Conservation (phyloP, 23 tunicate genomes). For the Pegea sp. region DNA sequence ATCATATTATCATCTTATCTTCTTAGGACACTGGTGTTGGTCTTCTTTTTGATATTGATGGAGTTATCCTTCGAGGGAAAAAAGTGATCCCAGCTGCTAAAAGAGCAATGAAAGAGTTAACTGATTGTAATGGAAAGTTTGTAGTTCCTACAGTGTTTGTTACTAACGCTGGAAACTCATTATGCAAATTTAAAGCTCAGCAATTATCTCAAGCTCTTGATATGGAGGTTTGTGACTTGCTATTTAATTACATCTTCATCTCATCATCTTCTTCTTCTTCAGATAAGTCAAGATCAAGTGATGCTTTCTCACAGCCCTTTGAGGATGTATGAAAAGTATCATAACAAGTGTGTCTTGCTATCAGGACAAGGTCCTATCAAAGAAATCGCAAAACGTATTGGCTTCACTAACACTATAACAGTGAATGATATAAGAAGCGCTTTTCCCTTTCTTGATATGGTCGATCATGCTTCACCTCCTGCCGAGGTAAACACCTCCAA, state of each 20-base stretch:
- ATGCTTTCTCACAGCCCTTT: constrained; percentile 65
- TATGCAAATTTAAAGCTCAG: constrained; percentile 33
- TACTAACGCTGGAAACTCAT: constrained; percentile 56
- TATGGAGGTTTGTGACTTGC: constrained; percentile 17
- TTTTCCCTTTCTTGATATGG: constrained; percentile 58
- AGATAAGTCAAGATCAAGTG: constrained; percentile 48
- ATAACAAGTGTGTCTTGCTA: constrained; percentile 35
- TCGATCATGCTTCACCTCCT: constrained; percentile 28
- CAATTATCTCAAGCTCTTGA: constrained; percentile 22
- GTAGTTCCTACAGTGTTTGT: constrained; percentile 53
- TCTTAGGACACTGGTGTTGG: constrained; percentile 51
- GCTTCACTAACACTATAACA: constrained; percentile 68
- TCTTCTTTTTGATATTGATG: constrained; percentile 52
- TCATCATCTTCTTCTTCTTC: background rate
- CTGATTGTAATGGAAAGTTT: constrained; percentile 23
- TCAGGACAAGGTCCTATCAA: constrained; percentile 67
- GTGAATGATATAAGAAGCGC: constrained; percentile 26
- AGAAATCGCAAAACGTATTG: constrained; percentile 38
- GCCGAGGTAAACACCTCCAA: constrained; percentile 13
- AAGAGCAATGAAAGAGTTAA: constrained; percentile 13
- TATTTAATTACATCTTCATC: background rate
- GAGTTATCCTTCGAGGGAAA: constrained; percentile 45
- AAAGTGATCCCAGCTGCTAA: constrained; percentile 41
- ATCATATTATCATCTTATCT: too few relatives aligned
- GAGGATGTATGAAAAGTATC: constrained; percentile 27